phyloP scores from a whole-genome alignment of 2,888 invertebrate species.

The Thelaira solivaga region DNA sequence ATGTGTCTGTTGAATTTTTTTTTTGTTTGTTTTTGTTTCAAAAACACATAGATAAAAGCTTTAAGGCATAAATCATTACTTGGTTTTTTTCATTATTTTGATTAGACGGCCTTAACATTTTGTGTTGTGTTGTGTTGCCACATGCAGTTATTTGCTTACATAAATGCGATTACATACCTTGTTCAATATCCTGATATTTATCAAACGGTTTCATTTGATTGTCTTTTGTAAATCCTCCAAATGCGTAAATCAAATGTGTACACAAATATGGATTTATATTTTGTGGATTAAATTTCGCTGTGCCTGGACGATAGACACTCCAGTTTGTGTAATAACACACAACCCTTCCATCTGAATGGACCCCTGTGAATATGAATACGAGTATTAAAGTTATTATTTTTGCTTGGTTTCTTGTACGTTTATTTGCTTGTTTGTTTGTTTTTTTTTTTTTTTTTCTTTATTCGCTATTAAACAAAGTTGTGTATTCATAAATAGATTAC shows the following conservation, averaged over 20 bases:
- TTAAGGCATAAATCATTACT: slow-evolving; percentile 48
- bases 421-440: background rate
- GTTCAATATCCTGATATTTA: slow-evolving; percentile 96
- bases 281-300: slow-evolving; percentile 93
- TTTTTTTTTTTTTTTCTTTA: background rate
- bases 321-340: slow-evolving; percentile 96
- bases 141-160: background rate
- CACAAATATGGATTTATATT: slow-evolving; percentile 97
- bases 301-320: slow-evolving; percentile 93
- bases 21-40: background rate
- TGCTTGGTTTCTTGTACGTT: background rate
- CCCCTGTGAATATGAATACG: slow-evolving; percentile 67
- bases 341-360: slow-evolving; percentile 82
- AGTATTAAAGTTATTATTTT: background rate
- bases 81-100: slow-evolving; percentile 38
- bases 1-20: background rate
- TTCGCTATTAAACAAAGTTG: background rate
- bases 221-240: slow-evolving; percentile 94
- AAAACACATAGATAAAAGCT: slow-evolving; percentile 8
- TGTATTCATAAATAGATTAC: slow-evolving; percentile 10
- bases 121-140: background rate
- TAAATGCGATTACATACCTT: slow-evolving; percentile 81
- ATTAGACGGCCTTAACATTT: slow-evolving; percentile 1
- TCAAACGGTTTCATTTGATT: slow-evolving; percentile 94
- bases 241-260: slow-evolving; percentile 94